Evolutionary conservation across 1,140 invertebrate genomes (phyloP).

Genomic region (Bemisia tabaci): DNA sequence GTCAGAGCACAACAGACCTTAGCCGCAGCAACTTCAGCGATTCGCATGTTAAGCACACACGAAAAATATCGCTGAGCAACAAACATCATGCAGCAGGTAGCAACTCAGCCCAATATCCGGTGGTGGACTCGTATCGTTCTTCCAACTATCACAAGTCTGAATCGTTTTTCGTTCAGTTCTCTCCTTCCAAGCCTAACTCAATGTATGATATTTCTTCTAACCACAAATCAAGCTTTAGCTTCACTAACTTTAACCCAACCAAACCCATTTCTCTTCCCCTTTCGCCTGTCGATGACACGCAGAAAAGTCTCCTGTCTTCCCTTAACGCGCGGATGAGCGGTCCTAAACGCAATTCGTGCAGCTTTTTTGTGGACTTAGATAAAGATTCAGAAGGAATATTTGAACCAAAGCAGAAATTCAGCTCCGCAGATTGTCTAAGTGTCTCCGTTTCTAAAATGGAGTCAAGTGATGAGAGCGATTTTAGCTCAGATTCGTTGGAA

Average conservation of each 20-base stretch:
- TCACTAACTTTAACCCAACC: neutral
- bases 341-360: conserved; percentile 20
- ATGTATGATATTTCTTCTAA: neutral
- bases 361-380: conserved; percentile 29
- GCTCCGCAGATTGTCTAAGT: neutral
- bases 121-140: neutral
- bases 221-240: neutral
- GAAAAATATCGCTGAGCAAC: conserved; percentile 7
- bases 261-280: conserved; percentile 34
- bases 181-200: neutral
- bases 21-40: conserved; percentile 32
- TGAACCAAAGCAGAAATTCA: conserved; percentile 9
- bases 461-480: conserved; percentile 45
- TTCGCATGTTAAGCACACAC: conserved; percentile 8
- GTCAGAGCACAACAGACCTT: conserved; percentile 66
- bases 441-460: no score
- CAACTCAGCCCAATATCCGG: neutral
- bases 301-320: conserved; percentile 19
- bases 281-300: conserved; percentile 32
- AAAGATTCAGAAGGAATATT: conserved; percentile 7
- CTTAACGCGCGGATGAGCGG: conserved; percentile 5
- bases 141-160: neutral
- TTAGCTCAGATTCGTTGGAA: conserved; percentile 59
- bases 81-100: conserved; percentile 11
- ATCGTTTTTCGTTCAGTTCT: neutral